These are phyloP conservation scores for Spinus olivaceus DNA, from an alignment of 2,797 vertebrate genomes.

Conservation along the genomic window DNA sequence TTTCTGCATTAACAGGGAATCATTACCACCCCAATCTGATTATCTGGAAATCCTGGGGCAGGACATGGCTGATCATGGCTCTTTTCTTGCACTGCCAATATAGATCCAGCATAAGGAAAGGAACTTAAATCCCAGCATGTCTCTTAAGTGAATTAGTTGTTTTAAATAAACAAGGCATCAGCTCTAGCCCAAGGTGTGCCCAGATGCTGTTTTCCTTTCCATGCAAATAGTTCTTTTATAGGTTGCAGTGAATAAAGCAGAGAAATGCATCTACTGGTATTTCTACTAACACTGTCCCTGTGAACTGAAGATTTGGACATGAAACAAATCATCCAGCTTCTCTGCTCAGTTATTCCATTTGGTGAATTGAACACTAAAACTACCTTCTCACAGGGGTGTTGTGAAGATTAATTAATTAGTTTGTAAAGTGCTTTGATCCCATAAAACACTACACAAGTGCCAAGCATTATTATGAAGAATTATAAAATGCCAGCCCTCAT, in stretches of 20 bases:
- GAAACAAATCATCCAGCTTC: neutral
- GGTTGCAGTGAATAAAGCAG: neutral
- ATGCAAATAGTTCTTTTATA: neutral
- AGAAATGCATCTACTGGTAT: neutral
- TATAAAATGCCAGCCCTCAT: neutral
- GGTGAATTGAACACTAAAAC: neutral
- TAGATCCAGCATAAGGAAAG: neutral
- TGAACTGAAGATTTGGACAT: neutral
- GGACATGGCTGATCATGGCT: neutral
- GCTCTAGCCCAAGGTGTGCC: neutral
- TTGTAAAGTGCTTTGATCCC: constrained; percentile 8
- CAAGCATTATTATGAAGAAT: constrained; percentile 21
- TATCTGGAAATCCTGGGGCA: neutral
- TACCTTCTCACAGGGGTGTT: neutral
- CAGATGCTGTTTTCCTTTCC: neutral
- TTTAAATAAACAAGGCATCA: neutral
- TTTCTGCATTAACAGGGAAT: neutral
- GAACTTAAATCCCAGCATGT: fast-evolving
- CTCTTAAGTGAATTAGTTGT: neutral
- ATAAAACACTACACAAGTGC: neutral
- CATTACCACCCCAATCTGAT: fast-evolving
- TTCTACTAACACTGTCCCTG: neutral
- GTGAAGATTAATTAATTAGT: constrained; percentile 41
- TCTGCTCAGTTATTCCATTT: neutral
- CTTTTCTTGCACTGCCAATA: neutral